phyloP scores from a whole-genome alignment of 2,888 invertebrate species.

The Dicranocentrus wangi region DNA sequence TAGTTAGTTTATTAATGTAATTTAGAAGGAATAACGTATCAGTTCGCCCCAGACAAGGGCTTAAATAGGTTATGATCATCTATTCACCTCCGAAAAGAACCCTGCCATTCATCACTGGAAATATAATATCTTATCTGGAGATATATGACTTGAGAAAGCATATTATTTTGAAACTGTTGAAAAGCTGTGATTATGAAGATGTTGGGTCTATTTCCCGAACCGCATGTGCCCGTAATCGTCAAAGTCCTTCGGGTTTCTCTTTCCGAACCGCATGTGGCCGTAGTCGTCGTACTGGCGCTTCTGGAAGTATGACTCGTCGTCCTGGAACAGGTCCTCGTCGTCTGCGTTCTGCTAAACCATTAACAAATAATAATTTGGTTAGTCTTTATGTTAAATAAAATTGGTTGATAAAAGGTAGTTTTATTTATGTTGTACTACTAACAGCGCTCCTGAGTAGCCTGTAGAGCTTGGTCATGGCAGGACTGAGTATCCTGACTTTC shows the following conservation, averaged over 20 bases:
- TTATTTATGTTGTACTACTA: background rate
- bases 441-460: slow-evolving; percentile 28
- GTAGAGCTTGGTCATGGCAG: slow-evolving; percentile 15
- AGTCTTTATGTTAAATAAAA: background rate
- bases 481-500: slow-evolving; percentile 37
- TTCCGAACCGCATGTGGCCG: slow-evolving; percentile 72
- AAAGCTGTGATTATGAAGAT: no score
- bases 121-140: no score
- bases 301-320: slow-evolving; percentile 63
- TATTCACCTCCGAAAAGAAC: no score
- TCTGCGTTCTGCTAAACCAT: slow-evolving; percentile 14
- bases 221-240: slow-evolving; percentile 71
- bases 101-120: no score
- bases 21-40: no score
- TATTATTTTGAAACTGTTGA: no score
- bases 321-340: slow-evolving; percentile 58
- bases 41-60: no score
- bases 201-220: slow-evolving; percentile 68
- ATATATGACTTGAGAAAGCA: no score
- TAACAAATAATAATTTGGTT: background rate
- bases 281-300: slow-evolving; percentile 71
- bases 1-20: no score
- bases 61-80: no score
- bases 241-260: slow-evolving; percentile 67
- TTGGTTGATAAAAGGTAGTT: background rate